Percentiles rank a stretch among this genome's conserved stretches.
These are phyloP conservation scores for Rhizoglyphus robini DNA, from an alignment of 1,140 invertebrate genomes.

Conservation along the genomic window DNA sequence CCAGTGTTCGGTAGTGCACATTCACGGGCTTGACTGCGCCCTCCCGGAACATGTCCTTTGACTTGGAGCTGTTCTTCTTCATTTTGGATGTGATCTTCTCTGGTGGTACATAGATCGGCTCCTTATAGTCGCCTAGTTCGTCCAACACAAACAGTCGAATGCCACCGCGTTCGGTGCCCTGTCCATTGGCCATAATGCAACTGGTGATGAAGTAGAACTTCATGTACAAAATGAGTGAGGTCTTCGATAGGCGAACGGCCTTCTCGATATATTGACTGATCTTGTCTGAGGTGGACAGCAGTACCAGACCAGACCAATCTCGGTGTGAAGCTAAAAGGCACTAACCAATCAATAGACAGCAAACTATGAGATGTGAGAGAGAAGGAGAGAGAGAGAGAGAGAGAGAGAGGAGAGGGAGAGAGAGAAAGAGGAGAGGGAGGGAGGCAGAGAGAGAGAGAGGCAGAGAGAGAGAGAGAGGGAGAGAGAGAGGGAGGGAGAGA, in stretches of 20 bases:
- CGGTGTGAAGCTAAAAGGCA: too few relatives aligned
- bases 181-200: background rate
- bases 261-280: background rate
- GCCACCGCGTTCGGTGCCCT: slow-evolving; percentile 6
- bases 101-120: slow-evolving; percentile 14
- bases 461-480: too few relatives aligned
- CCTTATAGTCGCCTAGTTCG: too few relatives aligned
- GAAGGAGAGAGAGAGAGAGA: too few relatives aligned
- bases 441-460: too few relatives aligned
- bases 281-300: background rate
- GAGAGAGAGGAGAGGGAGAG: too few relatives aligned
- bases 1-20: too few relatives aligned
- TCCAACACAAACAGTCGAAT: slow-evolving; percentile 22
- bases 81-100: slow-evolving; percentile 4
- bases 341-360: background rate
- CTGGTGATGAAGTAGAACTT: background rate
- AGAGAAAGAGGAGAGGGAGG: too few relatives aligned
- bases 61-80: background rate
- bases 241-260: background rate
- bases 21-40: background rate
- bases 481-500: too few relatives aligned
- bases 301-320: slow-evolving; percentile 16
- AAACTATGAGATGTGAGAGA: background rate
- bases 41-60: background rate
- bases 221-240: background rate